Percentiles rank a stretch among this genome's conserved stretches.
Evolutionary conservation across 2,797 vertebrate species (phyloP).

Genomic region (Furcifer pardalis): DNA sequence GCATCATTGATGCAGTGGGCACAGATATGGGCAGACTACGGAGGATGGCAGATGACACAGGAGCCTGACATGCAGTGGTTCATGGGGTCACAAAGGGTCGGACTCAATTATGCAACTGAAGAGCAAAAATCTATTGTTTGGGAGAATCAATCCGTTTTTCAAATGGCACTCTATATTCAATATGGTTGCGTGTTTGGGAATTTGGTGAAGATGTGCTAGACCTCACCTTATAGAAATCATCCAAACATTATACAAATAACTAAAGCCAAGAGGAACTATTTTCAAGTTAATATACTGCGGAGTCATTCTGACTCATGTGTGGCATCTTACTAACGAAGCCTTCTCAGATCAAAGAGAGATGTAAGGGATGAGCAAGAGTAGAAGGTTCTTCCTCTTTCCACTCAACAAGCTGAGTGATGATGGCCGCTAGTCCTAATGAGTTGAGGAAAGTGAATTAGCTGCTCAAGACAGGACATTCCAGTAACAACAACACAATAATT

Average conservation of each 20-base stretch:
- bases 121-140: too few relatives aligned
- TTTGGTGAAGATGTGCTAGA: too few relatives aligned
- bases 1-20: too few relatives aligned
- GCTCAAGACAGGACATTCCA: background rate
- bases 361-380: background rate
- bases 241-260: background rate
- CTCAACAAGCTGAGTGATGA: background rate
- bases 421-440: background rate
- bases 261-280: background rate
- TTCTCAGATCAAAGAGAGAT: background rate
- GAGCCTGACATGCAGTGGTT: too few relatives aligned
- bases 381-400: background rate
- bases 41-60: too few relatives aligned
- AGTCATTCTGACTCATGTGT: background rate
- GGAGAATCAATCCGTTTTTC: background rate
- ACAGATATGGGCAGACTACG: too few relatives aligned
- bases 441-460: too few relatives aligned
- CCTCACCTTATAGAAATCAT: background rate
- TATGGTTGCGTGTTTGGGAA: background rate
- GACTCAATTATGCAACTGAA: too few relatives aligned
- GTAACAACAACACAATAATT: background rate
- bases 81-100: too few relatives aligned
- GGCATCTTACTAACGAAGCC: background rate
- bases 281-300: background rate
- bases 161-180: background rate